Conservation (phyloP, 1,140 invertebrate species). For the Nephotettix cincticeps region DNA sequence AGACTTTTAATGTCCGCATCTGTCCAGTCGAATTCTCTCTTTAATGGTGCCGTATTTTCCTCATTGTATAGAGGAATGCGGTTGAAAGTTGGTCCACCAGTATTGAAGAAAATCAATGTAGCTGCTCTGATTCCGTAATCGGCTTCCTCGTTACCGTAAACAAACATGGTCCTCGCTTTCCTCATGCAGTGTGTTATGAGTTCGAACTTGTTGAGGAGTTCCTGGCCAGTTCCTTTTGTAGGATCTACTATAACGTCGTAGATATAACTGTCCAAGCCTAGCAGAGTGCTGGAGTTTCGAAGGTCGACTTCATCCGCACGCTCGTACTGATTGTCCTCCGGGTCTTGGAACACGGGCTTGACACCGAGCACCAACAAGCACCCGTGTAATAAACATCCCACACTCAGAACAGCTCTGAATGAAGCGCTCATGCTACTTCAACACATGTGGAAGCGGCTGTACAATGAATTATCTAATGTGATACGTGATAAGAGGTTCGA, state of each 20-base stretch:
- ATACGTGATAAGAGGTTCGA: too few species aligned
- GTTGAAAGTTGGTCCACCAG: constrained; percentile 4
- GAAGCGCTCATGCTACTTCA: too few species aligned
- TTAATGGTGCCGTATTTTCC: not conserved
- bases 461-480: too few species aligned
- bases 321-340: not conserved
- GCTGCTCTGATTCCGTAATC: constrained; percentile 7
- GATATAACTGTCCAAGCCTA: constrained; percentile 5
- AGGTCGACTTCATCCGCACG: not conserved
- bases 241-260: constrained; percentile 10
- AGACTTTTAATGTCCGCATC: constrained; percentile 15
- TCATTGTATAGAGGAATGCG: constrained; percentile 13
- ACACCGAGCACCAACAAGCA: too few species aligned
- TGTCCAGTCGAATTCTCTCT: constrained; percentile 8
- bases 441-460: too few species aligned
- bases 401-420: too few species aligned
- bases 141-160: not conserved
- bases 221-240: not conserved
- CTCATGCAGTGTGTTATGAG: constrained; percentile 6
- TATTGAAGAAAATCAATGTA: not conserved
- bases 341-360: too few species aligned
- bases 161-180: not conserved
- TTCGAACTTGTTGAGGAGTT: not conserved
- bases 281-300: not conserved
- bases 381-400: too few species aligned